Percentiles rank a stretch among this genome's conserved stretches.
phyloP scores from a whole-genome alignment of 2,797 vertebrate species.

The Alauda arvensis region DNA sequence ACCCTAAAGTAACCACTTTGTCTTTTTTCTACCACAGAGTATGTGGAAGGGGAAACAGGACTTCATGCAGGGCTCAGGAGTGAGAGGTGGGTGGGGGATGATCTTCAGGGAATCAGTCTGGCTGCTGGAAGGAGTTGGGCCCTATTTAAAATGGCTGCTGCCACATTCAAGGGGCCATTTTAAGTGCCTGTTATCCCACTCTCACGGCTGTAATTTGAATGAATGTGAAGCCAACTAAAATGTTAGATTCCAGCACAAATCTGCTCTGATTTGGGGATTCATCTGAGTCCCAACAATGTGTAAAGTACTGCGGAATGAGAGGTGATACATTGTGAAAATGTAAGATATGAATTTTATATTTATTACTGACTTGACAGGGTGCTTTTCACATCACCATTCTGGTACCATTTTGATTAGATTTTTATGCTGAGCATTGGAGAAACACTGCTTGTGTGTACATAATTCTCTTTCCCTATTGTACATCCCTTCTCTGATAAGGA shows the following conservation, averaged over 20 bases:
- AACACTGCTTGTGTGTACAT: constrained; percentile 29
- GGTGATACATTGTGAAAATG: constrained; percentile 48
- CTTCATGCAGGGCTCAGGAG: neutral
- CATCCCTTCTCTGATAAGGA: constrained; percentile 31
- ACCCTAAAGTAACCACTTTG: neutral
- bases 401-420: constrained; percentile 65
- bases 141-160: constrained; percentile 41
- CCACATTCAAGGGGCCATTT: constrained; percentile 38
- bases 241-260: constrained; percentile 51
- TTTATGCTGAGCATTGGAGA: constrained; percentile 57
- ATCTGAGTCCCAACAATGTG: constrained; percentile 40
- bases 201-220: constrained; percentile 24
- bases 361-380: constrained; percentile 64
- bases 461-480: constrained; percentile 41
- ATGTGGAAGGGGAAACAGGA: neutral
- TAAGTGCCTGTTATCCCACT: constrained; percentile 37
- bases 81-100: neutral
- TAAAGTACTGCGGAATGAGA: constrained; percentile 41
- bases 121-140: neutral
- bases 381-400: constrained; percentile 57
- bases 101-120: neutral
- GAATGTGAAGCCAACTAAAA: constrained; percentile 52
- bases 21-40: neutral
- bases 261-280: constrained; percentile 57
- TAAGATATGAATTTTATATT: constrained; percentile 59